These are phyloP conservation scores for Pitangus sulphuratus DNA, from an alignment of 2,797 vertebrate species.

Conservation along the genomic window DNA sequence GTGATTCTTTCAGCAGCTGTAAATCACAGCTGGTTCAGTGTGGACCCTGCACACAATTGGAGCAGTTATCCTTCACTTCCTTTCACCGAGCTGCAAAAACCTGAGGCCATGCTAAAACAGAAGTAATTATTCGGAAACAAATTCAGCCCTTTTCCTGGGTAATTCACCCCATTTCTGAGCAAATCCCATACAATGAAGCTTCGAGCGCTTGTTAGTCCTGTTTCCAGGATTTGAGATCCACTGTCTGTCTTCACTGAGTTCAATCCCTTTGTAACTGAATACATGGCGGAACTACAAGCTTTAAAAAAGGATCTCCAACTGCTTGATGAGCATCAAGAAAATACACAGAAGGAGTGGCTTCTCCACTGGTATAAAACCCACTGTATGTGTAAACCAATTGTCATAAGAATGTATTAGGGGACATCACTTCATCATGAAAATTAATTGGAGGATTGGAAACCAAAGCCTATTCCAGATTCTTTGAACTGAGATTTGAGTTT, in stretches of 20 bases:
- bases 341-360: neutral
- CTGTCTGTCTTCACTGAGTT: neutral
- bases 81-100: neutral
- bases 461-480: neutral
- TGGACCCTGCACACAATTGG: rapidly evolving
- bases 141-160: neutral
- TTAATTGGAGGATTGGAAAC: neutral
- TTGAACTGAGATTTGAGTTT: conserved; percentile 17
- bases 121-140: neutral
- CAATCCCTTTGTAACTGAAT: neutral
- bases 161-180: neutral
- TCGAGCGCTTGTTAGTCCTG: neutral
- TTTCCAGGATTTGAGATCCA: neutral
- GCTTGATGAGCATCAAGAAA: neutral
- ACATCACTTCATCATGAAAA: neutral
- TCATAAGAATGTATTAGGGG: neutral
- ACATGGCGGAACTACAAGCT: neutral
- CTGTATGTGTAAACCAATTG: neutral
- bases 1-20: neutral
- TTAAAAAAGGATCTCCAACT: neutral
- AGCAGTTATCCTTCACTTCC: neutral
- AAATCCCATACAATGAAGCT: neutral
- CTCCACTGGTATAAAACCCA: neutral
- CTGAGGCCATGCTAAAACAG: neutral
- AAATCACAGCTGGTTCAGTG: neutral